Conservation (phyloP, 2,888 invertebrate species). For the Idaea biselata region DNA sequence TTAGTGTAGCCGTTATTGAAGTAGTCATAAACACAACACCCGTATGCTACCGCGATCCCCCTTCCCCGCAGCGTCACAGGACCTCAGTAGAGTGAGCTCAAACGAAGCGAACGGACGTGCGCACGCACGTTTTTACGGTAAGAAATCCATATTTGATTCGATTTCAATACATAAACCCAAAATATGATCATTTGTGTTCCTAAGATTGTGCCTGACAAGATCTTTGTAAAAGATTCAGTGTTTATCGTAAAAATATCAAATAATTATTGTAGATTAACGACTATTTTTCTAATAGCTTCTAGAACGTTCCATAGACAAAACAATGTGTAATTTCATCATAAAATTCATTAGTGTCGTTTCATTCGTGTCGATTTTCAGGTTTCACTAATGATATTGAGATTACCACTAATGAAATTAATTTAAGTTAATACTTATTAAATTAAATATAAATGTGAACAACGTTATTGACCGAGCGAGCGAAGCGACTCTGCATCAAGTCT, state of each 20-base stretch:
- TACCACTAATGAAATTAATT: conserved; percentile 2
- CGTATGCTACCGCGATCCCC: conserved; percentile 1
- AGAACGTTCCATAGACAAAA: conserved; percentile 4
- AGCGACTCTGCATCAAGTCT: too few species aligned
- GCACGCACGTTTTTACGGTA: conserved; percentile 5
- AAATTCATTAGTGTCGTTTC: conserved; percentile 8
- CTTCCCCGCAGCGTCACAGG: conserved; percentile 2
- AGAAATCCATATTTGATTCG: conserved; percentile 3
- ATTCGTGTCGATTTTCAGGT: conserved; percentile 7
- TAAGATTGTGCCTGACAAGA: not conserved
- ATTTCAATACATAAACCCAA: conserved; percentile 7
- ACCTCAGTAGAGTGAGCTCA: too few species aligned
- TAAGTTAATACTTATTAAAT: too few species aligned
- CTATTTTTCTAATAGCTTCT: conserved; percentile 5
- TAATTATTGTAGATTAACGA: not conserved
- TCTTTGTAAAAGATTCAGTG: conserved; percentile 2
- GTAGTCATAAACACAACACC: not conserved
- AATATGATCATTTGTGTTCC: conserved; percentile 6
- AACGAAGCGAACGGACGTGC: conserved; percentile 6
- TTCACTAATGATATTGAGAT: conserved; percentile 7
- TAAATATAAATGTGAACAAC: too few species aligned
- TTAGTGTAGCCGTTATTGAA: too few species aligned
- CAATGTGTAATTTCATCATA: not conserved
- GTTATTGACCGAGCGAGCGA: too few species aligned
- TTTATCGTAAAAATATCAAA: too few species aligned